A percentile compares a stretch with the other conserved stretches of the same genome.
Conservation (phyloP, 2,888 invertebrate genomes). For the Invenusta paracnida region DNA sequence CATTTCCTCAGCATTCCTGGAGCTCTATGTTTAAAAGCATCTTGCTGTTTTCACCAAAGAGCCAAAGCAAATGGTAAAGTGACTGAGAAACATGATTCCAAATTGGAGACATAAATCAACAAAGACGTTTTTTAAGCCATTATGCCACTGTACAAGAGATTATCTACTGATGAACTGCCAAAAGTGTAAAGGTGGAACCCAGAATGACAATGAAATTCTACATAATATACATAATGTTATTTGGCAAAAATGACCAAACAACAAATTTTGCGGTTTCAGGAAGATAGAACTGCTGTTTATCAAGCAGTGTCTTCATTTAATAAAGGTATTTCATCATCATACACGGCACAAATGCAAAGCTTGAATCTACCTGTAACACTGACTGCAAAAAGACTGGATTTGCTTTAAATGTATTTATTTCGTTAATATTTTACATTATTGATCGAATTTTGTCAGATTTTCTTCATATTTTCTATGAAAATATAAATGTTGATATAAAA, state of each 20-base stretch:
- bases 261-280: constrained; percentile 1
- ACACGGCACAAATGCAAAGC: constrained; percentile 2
- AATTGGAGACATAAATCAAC: neutral
- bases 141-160: neutral
- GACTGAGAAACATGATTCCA: neutral
- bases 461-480: neutral
- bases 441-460: neutral
- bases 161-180: no score
- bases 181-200: neutral
- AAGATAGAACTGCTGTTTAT: neutral
- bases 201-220: neutral
- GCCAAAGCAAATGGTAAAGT: neutral
- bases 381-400: neutral
- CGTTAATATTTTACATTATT: neutral
- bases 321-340: neutral
- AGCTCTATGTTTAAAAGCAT: neutral
- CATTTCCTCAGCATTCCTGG: neutral
- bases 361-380: neutral
- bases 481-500: no score
- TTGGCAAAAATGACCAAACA: neutral
- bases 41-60: neutral
- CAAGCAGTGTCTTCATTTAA: constrained; percentile 13
- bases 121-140: neutral
- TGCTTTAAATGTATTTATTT: neutral
- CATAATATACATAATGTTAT: no score